phyloP scores from a whole-genome alignment of 2,888 invertebrate species.

The Hypomecis punctinalis region DNA sequence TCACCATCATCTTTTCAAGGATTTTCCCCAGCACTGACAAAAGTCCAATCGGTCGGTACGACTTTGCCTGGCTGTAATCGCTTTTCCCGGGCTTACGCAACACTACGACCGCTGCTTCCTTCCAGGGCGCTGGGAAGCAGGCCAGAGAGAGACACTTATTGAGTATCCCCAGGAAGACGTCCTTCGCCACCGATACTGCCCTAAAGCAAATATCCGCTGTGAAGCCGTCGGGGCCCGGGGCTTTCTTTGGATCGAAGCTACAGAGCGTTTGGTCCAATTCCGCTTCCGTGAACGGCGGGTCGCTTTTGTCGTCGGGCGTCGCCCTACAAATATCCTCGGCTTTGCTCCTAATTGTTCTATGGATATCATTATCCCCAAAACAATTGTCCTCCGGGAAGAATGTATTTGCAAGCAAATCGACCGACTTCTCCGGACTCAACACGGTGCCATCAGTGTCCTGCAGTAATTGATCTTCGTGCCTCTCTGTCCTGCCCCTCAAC shows the following conservation, averaged over 20 bases:
- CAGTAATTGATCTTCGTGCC: neutral
- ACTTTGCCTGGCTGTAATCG: conserved; percentile 12
- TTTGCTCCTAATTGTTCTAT: too few relatives aligned
- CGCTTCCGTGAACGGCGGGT: neutral
- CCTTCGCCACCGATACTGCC: conserved; percentile 19
- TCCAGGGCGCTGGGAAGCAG: conserved; percentile 25
- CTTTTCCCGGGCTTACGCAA: conserved; percentile 25
- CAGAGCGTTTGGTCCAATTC: neutral
- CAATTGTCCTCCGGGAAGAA: neutral
- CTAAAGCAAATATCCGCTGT: conserved; percentile 37
- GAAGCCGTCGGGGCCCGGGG: too few relatives aligned
- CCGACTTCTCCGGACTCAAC: neutral
- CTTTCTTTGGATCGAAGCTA: neutral
- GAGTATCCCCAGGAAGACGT: neutral
- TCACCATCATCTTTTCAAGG: conserved; percentile 15
- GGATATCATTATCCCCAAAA: neutral
- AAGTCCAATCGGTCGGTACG: conserved; percentile 26
- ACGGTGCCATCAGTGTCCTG: neutral
- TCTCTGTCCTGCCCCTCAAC: too few relatives aligned
- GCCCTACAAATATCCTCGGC: too few relatives aligned
- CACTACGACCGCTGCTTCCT: conserved; percentile 12
- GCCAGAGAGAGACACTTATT: conserved; percentile 17
- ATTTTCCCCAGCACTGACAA: conserved; percentile 24
- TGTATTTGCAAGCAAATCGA: neutral
- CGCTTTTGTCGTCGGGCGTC: neutral